Evolutionary conservation across 1,140 invertebrate genomes (phyloP).

Genomic region (Chrysomallon squamiferum): DNA sequence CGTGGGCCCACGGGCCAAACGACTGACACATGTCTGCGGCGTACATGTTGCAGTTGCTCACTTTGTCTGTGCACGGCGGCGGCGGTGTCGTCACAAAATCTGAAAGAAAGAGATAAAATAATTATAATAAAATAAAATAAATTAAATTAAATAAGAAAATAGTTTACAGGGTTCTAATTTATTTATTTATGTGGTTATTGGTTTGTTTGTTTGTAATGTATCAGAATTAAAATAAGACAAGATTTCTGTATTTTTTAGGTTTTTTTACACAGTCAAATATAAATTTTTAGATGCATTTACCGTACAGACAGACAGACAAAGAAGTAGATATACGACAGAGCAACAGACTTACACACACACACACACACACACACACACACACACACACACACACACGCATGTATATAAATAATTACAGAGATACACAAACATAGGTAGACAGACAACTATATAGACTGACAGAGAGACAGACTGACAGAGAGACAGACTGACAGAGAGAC

Average conservation of each 20-base stretch:
- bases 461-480: neutral
- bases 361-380: slow-evolving; percentile 6
- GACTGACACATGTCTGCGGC: slow-evolving; percentile 12
- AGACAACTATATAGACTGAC: neutral
- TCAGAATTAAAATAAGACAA: too few species aligned
- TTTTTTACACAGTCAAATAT: too few species aligned
- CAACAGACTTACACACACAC: slow-evolving; percentile 7
- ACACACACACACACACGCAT: slow-evolving; percentile 10
- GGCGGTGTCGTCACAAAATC: slow-evolving; percentile 9
- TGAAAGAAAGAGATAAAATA: slow-evolving; percentile 7
- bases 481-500: neutral
- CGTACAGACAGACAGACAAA: too few species aligned
- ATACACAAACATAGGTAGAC: neutral
- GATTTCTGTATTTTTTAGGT: too few species aligned
- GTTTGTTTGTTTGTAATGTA: neutral
- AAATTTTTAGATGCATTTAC: too few species aligned
- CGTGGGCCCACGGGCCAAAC: slow-evolving; percentile 24
- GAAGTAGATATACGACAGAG: neutral
- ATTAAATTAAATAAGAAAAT: neutral
- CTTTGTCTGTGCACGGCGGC: slow-evolving; percentile 14
- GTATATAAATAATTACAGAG: neutral
- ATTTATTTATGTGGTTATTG: too few species aligned
- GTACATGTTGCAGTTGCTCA: slow-evolving; percentile 23
- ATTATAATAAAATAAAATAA: neutral
- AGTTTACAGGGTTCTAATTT: neutral